Conservation (phyloP, 2,113 vertebrate genomes). For the Alaudala cheleensis region DNA sequence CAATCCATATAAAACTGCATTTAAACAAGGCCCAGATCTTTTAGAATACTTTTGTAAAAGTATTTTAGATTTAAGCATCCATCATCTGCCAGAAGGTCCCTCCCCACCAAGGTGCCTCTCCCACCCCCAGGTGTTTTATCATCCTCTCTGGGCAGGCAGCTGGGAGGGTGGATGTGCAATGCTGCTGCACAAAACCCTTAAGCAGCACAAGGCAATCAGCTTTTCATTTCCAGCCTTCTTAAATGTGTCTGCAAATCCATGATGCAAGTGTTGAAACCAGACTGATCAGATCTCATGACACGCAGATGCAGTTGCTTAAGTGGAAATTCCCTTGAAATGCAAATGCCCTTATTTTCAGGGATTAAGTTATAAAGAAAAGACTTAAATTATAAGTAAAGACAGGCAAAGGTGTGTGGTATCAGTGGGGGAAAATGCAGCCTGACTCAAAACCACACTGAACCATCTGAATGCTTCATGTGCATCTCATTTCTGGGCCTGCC, state of each 20-base stretch:
- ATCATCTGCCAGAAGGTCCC: background rate
- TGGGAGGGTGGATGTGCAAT: background rate
- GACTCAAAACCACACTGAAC: background rate
- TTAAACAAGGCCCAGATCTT: background rate
- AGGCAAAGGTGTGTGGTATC: background rate
- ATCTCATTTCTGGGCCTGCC: slow-evolving; percentile 77
- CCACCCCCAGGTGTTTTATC: background rate
- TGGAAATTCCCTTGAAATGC: background rate
- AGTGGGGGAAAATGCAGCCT: background rate
- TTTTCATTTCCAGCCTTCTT: background rate
- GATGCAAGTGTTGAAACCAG: background rate
- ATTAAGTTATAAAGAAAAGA: background rate
- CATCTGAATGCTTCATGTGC: background rate
- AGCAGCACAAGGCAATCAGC: background rate
- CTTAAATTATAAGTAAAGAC: background rate
- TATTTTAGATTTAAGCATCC: background rate
- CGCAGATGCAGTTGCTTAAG: background rate
- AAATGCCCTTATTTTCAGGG: background rate
- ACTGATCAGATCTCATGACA: background rate
- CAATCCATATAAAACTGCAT: background rate
- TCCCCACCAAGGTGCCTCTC: background rate
- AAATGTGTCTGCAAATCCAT: background rate
- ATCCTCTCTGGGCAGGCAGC: background rate
- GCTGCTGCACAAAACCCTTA: background rate
- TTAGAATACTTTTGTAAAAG: background rate